phyloP scores from a whole-genome alignment of 2,113 vertebrate genomes.

The Pycnonotus jocosus region DNA sequence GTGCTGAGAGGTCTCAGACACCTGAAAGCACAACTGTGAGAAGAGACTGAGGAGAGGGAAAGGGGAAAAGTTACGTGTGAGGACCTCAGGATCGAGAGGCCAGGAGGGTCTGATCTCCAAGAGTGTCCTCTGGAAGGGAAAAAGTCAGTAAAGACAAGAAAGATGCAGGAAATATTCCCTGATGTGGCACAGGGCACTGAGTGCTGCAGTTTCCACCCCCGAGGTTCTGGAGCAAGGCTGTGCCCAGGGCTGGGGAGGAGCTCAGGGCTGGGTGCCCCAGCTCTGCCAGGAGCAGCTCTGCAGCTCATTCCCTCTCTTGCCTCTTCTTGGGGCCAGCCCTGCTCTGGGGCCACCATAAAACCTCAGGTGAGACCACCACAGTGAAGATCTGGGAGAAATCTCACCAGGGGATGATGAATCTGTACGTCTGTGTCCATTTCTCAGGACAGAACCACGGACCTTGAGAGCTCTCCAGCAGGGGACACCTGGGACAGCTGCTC shows the following conservation, averaged over 20 bases:
- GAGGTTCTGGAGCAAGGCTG: background rate
- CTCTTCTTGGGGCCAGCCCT: background rate
- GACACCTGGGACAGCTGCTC: background rate
- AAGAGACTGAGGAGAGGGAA: background rate
- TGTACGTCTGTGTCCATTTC: accelerated
- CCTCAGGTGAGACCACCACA: accelerated
- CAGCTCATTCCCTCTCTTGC: background rate
- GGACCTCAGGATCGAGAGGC: background rate
- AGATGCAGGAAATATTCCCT: background rate
- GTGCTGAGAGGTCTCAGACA: background rate
- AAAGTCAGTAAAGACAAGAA: background rate
- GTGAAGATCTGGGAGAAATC: background rate
- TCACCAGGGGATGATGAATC: background rate
- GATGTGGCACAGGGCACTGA: background rate
- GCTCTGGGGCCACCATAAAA: background rate
- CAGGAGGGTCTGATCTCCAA: background rate
- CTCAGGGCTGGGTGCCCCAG: background rate
- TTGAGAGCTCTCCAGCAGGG: background rate
- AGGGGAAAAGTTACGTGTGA: background rate
- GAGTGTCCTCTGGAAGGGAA: background rate
- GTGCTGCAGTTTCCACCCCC: background rate
- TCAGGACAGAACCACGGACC: background rate
- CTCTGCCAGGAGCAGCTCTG: background rate
- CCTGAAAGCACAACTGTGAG: background rate
- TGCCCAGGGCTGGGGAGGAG: accelerated